Percentiles rank a stretch among this genome's conserved stretches.
Conservation (phyloP, 2,797 vertebrate species). For the Sebastes kiyomatsui region DNA sequence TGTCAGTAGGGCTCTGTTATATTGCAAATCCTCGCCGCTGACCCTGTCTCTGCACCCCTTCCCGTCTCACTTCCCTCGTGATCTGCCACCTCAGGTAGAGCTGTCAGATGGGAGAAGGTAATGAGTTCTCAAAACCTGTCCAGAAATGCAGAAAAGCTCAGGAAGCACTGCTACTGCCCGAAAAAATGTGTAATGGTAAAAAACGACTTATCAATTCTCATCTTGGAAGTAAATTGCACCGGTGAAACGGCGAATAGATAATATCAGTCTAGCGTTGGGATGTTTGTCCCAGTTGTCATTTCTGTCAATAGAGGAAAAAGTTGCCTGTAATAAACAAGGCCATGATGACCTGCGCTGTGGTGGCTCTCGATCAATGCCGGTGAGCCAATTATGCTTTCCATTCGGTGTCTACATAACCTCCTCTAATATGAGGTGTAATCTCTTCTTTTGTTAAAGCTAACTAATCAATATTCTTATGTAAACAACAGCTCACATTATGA, state of each 20-base stretch:
- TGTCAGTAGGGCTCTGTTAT: conserved; percentile 44
- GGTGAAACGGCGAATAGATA: neutral
- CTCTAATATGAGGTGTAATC: neutral
- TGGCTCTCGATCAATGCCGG: neutral
- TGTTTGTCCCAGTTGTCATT: conserved; percentile 3
- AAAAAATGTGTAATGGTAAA: neutral
- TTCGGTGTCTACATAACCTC: neutral
- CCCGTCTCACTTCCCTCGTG: conserved; percentile 11
- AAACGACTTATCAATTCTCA: conserved; percentile 22
- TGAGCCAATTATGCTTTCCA: neutral
- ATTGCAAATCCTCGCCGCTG: conserved; percentile 36
- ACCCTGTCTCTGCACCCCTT: conserved; percentile 18
- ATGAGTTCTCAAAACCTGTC: conserved; percentile 59
- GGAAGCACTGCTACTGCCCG: neutral
- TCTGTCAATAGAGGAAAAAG: neutral
- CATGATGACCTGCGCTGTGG: neutral
- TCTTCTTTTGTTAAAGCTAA: neutral
- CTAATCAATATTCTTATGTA: neutral
- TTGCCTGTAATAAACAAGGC: neutral
- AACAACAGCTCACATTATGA: neutral
- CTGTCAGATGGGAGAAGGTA: conserved; percentile 49
- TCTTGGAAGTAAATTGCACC: neutral
- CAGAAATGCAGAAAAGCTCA: conserved; percentile 14
- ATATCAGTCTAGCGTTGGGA: neutral
- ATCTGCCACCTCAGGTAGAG: conserved; percentile 36